phyloP scores from a whole-genome alignment of 92 coral and sea anemone species.

The Parazoanthus atlanticus region DNA sequence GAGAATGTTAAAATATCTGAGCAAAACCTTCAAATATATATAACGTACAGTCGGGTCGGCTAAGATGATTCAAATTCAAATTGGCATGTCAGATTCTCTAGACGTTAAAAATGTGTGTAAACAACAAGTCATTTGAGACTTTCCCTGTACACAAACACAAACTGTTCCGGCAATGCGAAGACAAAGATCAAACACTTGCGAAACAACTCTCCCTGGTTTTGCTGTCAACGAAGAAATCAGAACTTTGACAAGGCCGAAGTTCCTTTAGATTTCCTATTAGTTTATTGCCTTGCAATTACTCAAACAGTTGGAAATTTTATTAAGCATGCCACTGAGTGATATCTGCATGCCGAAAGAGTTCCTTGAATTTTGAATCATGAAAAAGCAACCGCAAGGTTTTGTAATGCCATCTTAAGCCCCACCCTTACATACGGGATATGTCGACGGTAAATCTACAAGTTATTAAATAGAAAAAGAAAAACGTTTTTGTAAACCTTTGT shows the following conservation, averaged over 20 bases:
- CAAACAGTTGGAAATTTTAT: background rate
- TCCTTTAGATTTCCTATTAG: background rate
- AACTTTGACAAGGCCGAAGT: background rate
- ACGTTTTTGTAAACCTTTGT: no score
- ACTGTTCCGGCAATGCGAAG: background rate
- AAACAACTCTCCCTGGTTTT: background rate
- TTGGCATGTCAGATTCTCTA: background rate
- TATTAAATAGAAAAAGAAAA: no score
- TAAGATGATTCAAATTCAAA: background rate
- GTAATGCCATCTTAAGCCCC: no score
- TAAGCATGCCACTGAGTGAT: background rate
- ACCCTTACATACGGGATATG: no score
- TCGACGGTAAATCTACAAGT: no score
- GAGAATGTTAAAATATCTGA: background rate
- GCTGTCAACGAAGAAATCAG: background rate
- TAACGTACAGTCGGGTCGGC: background rate
- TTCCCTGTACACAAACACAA: background rate
- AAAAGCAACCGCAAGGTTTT: no score
- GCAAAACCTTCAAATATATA: no score
- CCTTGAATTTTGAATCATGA: background rate
- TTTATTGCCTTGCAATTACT: background rate
- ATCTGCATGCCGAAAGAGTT: background rate
- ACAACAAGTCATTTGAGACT: background rate
- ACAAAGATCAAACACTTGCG: background rate
- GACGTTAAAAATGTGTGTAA: background rate